phyloP scores from a whole-genome alignment of 2,113 vertebrate species.

The Rattus norvegicus region DNA sequence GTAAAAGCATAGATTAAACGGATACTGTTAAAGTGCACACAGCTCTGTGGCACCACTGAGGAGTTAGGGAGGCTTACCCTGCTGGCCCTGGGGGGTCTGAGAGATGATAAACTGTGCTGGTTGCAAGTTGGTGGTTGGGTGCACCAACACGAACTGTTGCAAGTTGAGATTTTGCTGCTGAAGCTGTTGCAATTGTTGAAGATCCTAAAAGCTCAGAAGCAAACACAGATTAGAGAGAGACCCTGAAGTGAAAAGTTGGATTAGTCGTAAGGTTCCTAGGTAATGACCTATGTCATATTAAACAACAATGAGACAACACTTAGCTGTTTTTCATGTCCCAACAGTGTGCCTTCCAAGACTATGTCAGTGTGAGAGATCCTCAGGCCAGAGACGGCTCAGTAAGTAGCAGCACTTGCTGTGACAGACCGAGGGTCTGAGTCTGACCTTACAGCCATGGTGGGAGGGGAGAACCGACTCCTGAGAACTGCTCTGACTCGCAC shows the following conservation, averaged over 20 bases:
- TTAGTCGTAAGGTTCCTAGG: background rate
- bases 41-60: fast-evolving
- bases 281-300: background rate
- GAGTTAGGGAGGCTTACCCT: conserved; percentile 87
- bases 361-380: background rate
- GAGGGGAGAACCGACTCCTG: background rate
- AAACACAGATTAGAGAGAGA: background rate
- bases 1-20: background rate
- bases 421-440: too few species aligned
- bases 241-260: background rate
- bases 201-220: conserved; percentile 83
- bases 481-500: background rate
- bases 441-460: background rate
- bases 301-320: conserved; percentile 26
- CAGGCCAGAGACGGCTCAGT: background rate
- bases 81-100: conserved; percentile 96
- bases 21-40: background rate
- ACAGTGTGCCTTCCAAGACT: background rate
- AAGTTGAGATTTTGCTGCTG: conserved; percentile 98
- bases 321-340: background rate
- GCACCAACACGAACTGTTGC: conserved; percentile 98
- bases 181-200: conserved; percentile 93
- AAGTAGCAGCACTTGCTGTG: background rate
- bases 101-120: conserved; percentile 99
- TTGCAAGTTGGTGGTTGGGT: conserved; percentile 95